Evolutionary conservation across 2,888 invertebrate species (phyloP), one percentile per base, ranked within the genome.

Genomic region (Tineola bisselliella): DNA sequence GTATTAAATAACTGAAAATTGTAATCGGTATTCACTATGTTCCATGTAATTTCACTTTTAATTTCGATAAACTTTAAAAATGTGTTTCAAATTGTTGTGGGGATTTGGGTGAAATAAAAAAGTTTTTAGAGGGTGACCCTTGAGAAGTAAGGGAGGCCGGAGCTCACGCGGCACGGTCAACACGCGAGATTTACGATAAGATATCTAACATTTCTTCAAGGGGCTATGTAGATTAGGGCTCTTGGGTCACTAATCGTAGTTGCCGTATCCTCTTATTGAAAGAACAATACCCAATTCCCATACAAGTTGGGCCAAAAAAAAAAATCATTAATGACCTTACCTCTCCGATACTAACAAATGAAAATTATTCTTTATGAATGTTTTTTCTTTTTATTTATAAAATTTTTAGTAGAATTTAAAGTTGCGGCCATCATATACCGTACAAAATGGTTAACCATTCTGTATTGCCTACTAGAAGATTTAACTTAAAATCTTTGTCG

Each of bases 131-230:
- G 66, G 63, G 69, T 70, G 70, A 71, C 70, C 71, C 68, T 65
- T 69, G 70, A 68, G 72, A 69, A 72, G 70, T 66, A 71, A 63
- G 73, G 75, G 75, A 70, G 69, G 65, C 63, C 67, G 62, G 63
- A 65, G 63, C 65, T 66, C 66, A 60, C 64, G 64, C 64, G 62
- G 33, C 25, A 8, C 3, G 58, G 31, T 58, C 58, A 31, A 58
- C 58, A 58, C 58, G 58, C 58, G 58, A 58, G 58, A 58, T 58
- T 33, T 15, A 19, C 58, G 58, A 58, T 58, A 13, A 58, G 58
- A 58, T 58, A 58, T 13, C 58, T 30, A 19, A 19, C 19, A 54
- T 58, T 58, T 58, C 33, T 33, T 58, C 15, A 33, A n/a, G 31
- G 58, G 58, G 58, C n/a, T 13, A 58, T 17, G 33, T 33, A 30